Percentiles rank a stretch among this genome's conserved stretches.
These are phyloP conservation scores for Coremacera marginata DNA, from an alignment of 2,888 invertebrate species.

Conservation along the genomic window DNA sequence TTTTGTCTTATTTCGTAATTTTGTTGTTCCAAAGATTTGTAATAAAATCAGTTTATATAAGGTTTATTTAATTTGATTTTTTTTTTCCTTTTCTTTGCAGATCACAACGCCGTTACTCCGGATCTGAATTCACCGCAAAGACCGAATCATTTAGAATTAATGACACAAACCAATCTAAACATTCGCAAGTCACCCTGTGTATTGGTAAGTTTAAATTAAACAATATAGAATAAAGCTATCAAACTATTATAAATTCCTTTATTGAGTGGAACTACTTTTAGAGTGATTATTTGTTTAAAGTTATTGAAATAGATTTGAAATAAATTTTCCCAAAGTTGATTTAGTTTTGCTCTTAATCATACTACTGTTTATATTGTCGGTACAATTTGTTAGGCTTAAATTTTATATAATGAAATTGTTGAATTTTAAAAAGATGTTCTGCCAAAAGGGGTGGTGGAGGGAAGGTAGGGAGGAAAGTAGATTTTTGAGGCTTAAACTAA, in stretches of 20 bases:
- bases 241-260: no score
- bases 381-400: no score
- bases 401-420: no score
- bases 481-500: no score
- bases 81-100: slow-evolving; percentile 31
- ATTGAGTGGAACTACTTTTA: no score
- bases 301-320: background rate
- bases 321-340: background rate
- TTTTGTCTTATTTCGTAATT: background rate
- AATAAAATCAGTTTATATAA: background rate
- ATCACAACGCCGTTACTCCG: slow-evolving; percentile 42
- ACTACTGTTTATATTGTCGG: no score
- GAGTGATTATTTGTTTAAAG: background rate
- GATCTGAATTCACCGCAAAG: slow-evolving; percentile 66
- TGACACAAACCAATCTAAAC: slow-evolving; percentile 64
- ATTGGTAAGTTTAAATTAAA: slow-evolving; percentile 53
- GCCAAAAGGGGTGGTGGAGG: no score
- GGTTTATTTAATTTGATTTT: background rate
- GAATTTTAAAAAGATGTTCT: no score
- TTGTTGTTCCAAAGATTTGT: background rate
- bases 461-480: no score
- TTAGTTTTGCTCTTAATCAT: no score
- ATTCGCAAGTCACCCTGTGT: slow-evolving; percentile 62
- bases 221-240: no score
- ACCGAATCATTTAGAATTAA: slow-evolving; percentile 68